phyloP scores from a whole-genome alignment of 2,113 vertebrate genomes.

The Illadopsis cleaveri region DNA sequence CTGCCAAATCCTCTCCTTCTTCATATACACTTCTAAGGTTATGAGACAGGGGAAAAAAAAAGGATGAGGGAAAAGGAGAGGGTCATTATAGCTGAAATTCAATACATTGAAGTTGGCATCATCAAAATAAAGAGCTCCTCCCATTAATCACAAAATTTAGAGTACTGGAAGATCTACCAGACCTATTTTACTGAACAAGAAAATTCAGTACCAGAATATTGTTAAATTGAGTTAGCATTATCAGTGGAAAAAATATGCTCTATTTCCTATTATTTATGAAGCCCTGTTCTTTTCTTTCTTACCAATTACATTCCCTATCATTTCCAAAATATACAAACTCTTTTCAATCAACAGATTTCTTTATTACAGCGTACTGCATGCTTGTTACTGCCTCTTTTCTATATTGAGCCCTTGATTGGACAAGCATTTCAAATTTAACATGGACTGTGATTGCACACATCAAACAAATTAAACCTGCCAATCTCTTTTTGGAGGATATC shows the following conservation, averaged over 20 bases:
- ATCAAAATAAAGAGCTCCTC: constrained; percentile 65
- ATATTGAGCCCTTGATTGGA: constrained; percentile 88
- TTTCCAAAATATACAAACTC: constrained; percentile 99
- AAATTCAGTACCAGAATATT: constrained; percentile 72
- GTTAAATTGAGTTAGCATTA: constrained; percentile 84
- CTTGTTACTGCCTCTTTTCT: constrained; percentile 84
- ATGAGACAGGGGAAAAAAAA: not conserved
- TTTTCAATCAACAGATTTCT: constrained; percentile 99
- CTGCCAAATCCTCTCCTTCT: constrained; percentile 23
- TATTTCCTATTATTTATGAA: constrained; percentile 99
- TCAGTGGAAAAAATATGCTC: constrained; percentile 93
- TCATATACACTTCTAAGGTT: not conserved
- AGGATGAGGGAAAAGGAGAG: not conserved
- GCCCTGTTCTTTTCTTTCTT: constrained; percentile 97
- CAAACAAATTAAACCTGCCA: constrained; percentile 98
- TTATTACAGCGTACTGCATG: constrained; percentile 90
- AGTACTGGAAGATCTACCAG: constrained; percentile 61
- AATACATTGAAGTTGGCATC: constrained; percentile 35
- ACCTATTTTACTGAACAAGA: constrained; percentile 61
- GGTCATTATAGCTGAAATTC: constrained; percentile 43
- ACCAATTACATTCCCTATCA: constrained; percentile 99
- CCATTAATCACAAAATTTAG: constrained; percentile 67
- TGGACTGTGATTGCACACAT: constrained; percentile 97
- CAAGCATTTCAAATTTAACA: constrained; percentile 94
- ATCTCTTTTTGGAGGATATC: constrained; percentile 88